Percentiles rank a stretch among this genome's conserved stretches.
Conservation (phyloP, 2,888 invertebrate genomes). For the Hemaris fuciformis region DNA sequence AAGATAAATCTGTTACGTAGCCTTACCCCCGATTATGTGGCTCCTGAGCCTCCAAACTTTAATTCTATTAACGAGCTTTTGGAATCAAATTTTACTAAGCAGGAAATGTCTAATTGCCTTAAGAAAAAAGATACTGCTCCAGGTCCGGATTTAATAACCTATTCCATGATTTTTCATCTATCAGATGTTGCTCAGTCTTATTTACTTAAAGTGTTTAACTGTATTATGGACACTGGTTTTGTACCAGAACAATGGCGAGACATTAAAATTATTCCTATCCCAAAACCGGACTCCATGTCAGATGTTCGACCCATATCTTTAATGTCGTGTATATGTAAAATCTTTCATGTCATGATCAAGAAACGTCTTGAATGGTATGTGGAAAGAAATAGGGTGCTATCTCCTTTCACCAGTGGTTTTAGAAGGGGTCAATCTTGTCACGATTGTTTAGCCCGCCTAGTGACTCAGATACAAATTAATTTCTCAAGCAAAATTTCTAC, state of each 20-base stretch:
- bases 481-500: slow-evolving; percentile 17
- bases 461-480: slow-evolving; percentile 19
- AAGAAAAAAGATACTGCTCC: too few relatives aligned
- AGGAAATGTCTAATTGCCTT: too few relatives aligned
- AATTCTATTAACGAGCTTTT: too few relatives aligned
- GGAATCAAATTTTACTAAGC: too few relatives aligned
- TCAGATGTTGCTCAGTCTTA: background rate
- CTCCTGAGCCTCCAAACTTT: too few relatives aligned
- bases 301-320: slow-evolving; percentile 21
- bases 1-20: too few relatives aligned
- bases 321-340: slow-evolving; percentile 26
- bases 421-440: slow-evolving; percentile 16
- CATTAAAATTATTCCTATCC: slow-evolving; percentile 23
- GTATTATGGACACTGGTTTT: slow-evolving; percentile 4
- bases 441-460: slow-evolving; percentile 15
- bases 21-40: too few relatives aligned
- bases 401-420: slow-evolving; percentile 19
- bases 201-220: slow-evolving; percentile 19
- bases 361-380: slow-evolving; percentile 27
- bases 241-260: slow-evolving; percentile 23
- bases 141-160: too few relatives aligned
- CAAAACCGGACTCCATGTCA: slow-evolving; percentile 17
- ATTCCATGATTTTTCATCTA: too few relatives aligned
- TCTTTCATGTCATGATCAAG: slow-evolving; percentile 23
- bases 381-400: slow-evolving; percentile 20